phyloP scores from a whole-genome alignment of 2,113 vertebrate genomes.

The Neolamprologus longior region DNA sequence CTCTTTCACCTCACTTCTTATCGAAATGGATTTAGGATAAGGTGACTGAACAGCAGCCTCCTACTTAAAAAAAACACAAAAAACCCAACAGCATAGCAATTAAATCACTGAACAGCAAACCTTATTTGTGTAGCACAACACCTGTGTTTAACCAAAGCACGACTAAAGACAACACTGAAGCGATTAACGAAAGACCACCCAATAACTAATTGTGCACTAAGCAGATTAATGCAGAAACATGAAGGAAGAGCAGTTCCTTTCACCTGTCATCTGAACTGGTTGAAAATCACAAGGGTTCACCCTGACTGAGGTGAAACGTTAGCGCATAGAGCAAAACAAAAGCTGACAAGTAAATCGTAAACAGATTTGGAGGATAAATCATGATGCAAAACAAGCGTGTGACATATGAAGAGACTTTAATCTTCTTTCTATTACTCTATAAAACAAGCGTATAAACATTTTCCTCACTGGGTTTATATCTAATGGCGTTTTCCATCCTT shows the following conservation, averaged over 20 bases:
- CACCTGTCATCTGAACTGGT: neutral
- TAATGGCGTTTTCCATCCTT: neutral
- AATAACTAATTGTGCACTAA: neutral
- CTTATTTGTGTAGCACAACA: slow-evolving; percentile 1
- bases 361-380: neutral
- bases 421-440: neutral
- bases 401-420: neutral
- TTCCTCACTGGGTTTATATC: neutral
- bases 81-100: neutral
- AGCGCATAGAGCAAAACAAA: neutral
- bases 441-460: neutral
- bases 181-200: neutral
- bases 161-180: neutral
- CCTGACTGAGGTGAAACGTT: neutral
- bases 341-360: neutral
- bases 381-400: neutral
- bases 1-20: neutral
- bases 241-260: neutral
- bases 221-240: neutral
- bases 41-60: slow-evolving; percentile 4
- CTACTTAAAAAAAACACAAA: neutral
- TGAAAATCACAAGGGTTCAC: neutral
- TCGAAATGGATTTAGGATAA: neutral
- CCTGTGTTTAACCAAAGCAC: neutral
- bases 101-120: slow-evolving; percentile 5